Conservation (phyloP, 2,888 invertebrate species). For the Euplagia quadripunctaria region DNA sequence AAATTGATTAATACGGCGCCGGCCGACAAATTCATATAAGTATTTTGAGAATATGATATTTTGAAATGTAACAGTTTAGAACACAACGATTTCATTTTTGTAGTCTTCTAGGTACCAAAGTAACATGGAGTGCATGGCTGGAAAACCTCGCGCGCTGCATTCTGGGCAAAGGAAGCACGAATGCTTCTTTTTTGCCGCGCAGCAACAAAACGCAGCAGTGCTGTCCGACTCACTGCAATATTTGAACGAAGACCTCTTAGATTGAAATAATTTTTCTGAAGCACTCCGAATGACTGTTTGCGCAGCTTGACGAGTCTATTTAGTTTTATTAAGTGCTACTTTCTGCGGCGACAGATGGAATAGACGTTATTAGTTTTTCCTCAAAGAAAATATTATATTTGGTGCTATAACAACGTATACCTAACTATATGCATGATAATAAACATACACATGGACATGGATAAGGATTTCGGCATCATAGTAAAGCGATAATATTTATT, state of each 20-base stretch:
- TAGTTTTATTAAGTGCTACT: constrained; percentile 40
- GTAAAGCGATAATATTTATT: background rate
- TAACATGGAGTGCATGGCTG: too few relatives aligned
- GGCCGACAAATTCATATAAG: too few relatives aligned
- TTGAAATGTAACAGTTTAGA: too few relatives aligned
- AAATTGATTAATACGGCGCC: too few relatives aligned
- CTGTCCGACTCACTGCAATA: background rate
- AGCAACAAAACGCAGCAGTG: background rate
- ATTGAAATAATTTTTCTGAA: constrained; percentile 47
- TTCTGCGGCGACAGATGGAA: constrained; percentile 30
- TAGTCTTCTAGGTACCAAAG: too few relatives aligned
- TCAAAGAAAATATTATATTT: background rate
- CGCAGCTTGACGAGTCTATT: constrained; percentile 40
- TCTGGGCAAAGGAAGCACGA: too few relatives aligned
- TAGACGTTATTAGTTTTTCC: constrained; percentile 31
- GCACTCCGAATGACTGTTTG: constrained; percentile 37
- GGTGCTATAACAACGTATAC: background rate
- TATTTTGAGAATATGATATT: too few relatives aligned
- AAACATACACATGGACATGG: background rate
- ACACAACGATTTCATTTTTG: too few relatives aligned
- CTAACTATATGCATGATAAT: background rate
- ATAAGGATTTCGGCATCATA: background rate
- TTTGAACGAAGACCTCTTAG: background rate
- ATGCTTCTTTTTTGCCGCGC: too few relatives aligned
- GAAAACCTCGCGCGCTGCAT: too few relatives aligned